phyloP scores from a whole-genome alignment of 2,113 vertebrate genomes.

The Ibidorhyncha struthersii region DNA sequence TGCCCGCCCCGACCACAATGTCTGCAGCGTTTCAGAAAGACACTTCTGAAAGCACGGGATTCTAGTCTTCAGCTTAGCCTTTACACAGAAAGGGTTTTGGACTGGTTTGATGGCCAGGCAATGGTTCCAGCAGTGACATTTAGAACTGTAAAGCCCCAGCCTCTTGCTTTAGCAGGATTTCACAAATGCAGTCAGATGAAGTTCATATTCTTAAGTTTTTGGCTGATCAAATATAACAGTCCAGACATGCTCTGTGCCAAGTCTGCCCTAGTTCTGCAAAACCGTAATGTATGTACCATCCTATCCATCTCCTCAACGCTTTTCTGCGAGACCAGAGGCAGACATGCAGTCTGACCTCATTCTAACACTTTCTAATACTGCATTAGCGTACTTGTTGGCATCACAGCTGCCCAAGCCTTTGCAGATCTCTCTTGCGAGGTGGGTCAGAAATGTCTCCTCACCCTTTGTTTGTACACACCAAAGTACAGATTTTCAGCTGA shows the following conservation, averaged over 20 bases:
- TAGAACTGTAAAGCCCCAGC: background rate
- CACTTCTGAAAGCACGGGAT: background rate
- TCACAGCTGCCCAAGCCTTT: background rate
- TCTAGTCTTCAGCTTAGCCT: background rate
- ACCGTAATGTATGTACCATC: background rate
- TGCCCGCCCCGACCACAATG: background rate
- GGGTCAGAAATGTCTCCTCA: background rate
- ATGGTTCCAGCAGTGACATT: background rate
- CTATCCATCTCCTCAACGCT: background rate
- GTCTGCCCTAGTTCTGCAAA: background rate
- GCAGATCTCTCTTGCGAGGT: background rate
- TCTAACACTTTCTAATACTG: background rate
- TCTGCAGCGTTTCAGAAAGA: background rate
- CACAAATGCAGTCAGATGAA: background rate
- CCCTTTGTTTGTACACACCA: background rate
- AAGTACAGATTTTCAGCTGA: background rate
- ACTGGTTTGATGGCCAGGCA: background rate
- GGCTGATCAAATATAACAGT: background rate
- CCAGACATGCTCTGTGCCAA: background rate
- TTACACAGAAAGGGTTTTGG: background rate
- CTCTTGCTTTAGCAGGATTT: background rate
- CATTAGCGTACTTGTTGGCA: background rate
- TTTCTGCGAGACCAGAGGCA: background rate
- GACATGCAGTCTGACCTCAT: background rate
- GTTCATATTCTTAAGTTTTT: background rate